phyloP scores from a whole-genome alignment of 2,113 vertebrate species.

The Pheucticus melanocephalus region DNA sequence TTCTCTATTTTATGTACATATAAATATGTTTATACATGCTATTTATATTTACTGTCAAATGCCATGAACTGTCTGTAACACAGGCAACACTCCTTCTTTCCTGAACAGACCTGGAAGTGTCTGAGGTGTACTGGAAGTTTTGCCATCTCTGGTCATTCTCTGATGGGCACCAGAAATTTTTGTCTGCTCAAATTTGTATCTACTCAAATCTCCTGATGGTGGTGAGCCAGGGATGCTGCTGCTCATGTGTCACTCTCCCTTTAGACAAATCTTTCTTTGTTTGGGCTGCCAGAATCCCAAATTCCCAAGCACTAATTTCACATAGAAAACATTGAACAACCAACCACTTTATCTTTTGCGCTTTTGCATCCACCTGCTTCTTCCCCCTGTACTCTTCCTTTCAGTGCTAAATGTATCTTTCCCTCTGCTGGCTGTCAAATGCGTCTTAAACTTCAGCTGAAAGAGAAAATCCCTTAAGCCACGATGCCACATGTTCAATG shows the following conservation, averaged over 20 bases:
- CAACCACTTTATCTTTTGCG: background rate
- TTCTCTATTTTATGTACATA: background rate
- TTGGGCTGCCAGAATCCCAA: background rate
- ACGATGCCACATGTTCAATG: conserved; percentile 27
- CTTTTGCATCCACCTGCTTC: background rate
- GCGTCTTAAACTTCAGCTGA: background rate
- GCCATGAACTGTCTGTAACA: background rate
- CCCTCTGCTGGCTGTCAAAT: conserved; percentile 40
- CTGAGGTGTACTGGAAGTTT: background rate
- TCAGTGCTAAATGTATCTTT: background rate
- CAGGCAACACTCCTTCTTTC: background rate
- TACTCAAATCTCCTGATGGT: background rate
- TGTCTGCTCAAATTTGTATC: background rate
- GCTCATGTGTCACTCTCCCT: background rate
- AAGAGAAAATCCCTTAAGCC: conserved; percentile 61
- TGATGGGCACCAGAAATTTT: background rate
- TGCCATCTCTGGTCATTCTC: background rate
- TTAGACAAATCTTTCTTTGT: background rate
- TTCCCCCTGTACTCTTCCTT: background rate
- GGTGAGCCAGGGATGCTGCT: background rate
- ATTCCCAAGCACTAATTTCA: background rate
- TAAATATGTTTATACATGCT: background rate
- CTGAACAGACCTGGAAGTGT: accelerated
- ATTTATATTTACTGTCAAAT: background rate
- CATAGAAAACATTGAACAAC: background rate